Base-by-base conservation (phyloP, 2,797 vertebrate species). In the Halcyon badia region DNA sequence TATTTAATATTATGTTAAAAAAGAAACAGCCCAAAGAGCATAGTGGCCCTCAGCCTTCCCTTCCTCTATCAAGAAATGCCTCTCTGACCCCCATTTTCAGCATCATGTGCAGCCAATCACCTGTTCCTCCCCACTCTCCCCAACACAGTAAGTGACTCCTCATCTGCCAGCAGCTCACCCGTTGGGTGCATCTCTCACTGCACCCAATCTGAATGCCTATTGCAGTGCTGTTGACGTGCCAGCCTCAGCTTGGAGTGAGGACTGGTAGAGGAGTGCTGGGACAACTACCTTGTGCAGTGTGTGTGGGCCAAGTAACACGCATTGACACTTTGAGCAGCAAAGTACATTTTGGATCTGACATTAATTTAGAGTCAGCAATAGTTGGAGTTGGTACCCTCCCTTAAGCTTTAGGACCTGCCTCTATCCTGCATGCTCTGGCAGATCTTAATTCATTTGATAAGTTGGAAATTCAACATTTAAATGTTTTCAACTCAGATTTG, bases 121-220 rank as follows among this genome's bases (percentile, higher is more conserved):
- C 37, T 44, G 7, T 20, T 60, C 48, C n/a, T 5, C 8, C 15
- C 33, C 10, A 15, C 14, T 60, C 3, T 44, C 15, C 24, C 14
- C 24, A 69, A 1, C 2, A n/a, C 0, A 0, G 31, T 33, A 84
- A 64, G 31, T 15, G 60, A 35, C 30, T 44, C 6, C n/a, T 54
- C n/a, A n/a, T 42, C 49, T 33, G 30, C 30, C 20, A 58, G 39
- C 26, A 60, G 8, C 30, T 62, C 31, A 37, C 9, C 33, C 24
- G 9, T 12, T 49, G 28, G 7, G 17, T 8, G 11, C 28, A 13
- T 0, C 5, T 17, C 37, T 56, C 30, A 31, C 11, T 18, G 20
- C 51, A 33, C 28, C 26, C 42, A 33, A 0, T 5, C 17, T 9
- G 13, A 83, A 48, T 18, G 31, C 56, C 83, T 31, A 14, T n/a